Evolutionary conservation across 2,113 vertebrate genomes (phyloP), one percentile per base, ranked within the genome.

Genomic region (Cebidichthys violaceus): DNA sequence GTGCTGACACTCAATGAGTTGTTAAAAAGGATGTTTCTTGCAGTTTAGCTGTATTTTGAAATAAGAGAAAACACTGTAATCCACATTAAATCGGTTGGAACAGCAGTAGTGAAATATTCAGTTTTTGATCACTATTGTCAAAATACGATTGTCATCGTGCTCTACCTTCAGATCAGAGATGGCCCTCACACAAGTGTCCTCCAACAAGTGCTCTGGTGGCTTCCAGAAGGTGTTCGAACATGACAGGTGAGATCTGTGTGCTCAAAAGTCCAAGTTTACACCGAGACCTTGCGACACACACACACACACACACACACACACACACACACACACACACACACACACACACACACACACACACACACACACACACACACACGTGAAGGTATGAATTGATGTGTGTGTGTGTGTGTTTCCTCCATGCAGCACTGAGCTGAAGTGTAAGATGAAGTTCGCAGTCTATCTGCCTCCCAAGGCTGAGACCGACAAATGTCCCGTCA

Each of bases 191-290:
- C 96, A 97, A 52, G 91, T 99, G 89, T 98, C 98, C 64, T 97
- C 96, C 91, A 98, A 95, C 91, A 98, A 96, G 85, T 98, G 97
- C 68, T 96, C 96, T 22, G 97, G 96, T 0, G 98, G 98, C n/a
- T 95, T 96, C 85, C 98, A 99, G 95, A 99, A 99, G 86, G 98
- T 99, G 20, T 99, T 97, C 81, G 97, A 99, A 86, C 98, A 99
- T 24, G 97, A 98, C 86, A 99, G 98, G 98, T 99, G 73, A 81
- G 57, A 55, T 52, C 9, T 35, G 33, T 62, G 29, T 62, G 60
- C 27, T 60, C 18, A 61, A 29, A 59, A 7, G 55, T 59, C n/a
- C n/a, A 55, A 55, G n/a, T 13, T 55, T 24, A 55, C 54, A 52
- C 20, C 20, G 20, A 3, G 18, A 52, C 20, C 47, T 52, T 52